Evolutionary conservation across 2,797 vertebrate genomes (phyloP), one percentile per base, ranked within the genome.

Genomic region (Parauchenoglanis ngamensis): DNA sequence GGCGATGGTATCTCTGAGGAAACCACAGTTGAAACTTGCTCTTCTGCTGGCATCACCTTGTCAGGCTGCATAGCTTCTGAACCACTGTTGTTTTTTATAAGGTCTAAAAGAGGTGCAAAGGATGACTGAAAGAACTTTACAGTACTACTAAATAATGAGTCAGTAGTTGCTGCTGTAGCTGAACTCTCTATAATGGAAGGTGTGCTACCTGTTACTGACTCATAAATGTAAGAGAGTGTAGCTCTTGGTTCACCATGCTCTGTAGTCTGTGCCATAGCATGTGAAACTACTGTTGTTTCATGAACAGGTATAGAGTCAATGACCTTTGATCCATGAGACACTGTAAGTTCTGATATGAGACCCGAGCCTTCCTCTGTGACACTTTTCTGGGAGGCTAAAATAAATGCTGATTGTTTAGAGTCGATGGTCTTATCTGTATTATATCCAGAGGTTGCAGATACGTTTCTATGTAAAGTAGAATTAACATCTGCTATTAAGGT

Each of bases 381-480:
- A 25, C 15, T 54, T 46, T 75, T 54, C 31, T 83, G 61, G 11
- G 73, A 76, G 7, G 25, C 44, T 63, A 57, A 73, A 89, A 49
- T 83, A 73, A 83, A 46, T 4, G 12, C 15, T 84, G 70, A 56
- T 15, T 82, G 70, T 21, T 85, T 31, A 67, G 70, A 65, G 56
- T 76, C 31, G 4, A 68, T 84, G 46, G 56, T 84, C 23, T 78
- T 73, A 63, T 65, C 88, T 73, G 65, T 79, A 87, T 21, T 68
- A 52, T 40, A 78, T 78, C 40, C 61, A 81, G 56, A 54, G 56
- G 40, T 59, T 52, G 52, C 7, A 80, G 81, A 86, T 68, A 35
- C 72, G 57, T 49, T 35, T 13, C 19, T 10, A 25, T 75, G 23
- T 68, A 19, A 54, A 77, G 31, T 31, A 70, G 76, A 73, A 40